Conservation (phyloP, 2,888 invertebrate species). For the Amitus sp. region DNA sequence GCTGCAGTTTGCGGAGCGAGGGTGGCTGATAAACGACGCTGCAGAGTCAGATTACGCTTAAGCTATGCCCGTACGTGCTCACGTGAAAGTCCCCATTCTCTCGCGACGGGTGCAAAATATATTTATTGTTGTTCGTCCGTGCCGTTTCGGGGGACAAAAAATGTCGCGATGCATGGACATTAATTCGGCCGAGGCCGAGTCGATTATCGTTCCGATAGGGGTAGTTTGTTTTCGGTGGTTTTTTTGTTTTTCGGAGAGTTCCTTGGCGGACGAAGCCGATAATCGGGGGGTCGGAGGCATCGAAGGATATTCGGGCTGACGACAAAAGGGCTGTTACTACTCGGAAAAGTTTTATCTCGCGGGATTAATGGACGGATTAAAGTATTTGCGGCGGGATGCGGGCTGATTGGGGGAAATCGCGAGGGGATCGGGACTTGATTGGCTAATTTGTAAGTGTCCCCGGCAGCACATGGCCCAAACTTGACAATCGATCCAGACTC, state of each 20-base stretch:
- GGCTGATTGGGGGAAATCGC: constrained; percentile 61
- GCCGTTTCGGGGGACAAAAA: constrained; percentile 25
- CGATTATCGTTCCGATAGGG: too few species aligned
- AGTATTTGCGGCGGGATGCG: constrained; percentile 63
- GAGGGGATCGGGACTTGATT: constrained; percentile 65
- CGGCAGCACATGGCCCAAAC: constrained; percentile 53
- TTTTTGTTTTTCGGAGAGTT: too few species aligned
- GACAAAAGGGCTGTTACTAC: constrained; percentile 63
- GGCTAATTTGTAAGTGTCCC: constrained; percentile 66
- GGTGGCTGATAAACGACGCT: constrained; percentile 57
- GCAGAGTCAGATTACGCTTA: constrained; percentile 66
- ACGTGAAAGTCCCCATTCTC: constrained; percentile 57
- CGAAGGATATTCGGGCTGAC: constrained; percentile 44
- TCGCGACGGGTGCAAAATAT: constrained; percentile 60
- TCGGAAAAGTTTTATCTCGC: constrained; percentile 63
- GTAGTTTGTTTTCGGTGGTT: too few species aligned
- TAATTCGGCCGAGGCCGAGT: too few species aligned
- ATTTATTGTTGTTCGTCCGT: constrained; percentile 66
- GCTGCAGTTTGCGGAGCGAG: too few species aligned
- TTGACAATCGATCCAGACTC: constrained; percentile 58
- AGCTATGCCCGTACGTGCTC: constrained; percentile 66
- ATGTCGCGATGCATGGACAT: constrained; percentile 30
- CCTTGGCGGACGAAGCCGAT: constrained; percentile 10
- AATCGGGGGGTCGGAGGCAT: constrained; percentile 32
- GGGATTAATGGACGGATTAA: constrained; percentile 66